Evolutionary conservation across 2,113 vertebrate species (phyloP), one percentile per base, ranked within the genome.

Genomic region (Megaceryle torquata): DNA sequence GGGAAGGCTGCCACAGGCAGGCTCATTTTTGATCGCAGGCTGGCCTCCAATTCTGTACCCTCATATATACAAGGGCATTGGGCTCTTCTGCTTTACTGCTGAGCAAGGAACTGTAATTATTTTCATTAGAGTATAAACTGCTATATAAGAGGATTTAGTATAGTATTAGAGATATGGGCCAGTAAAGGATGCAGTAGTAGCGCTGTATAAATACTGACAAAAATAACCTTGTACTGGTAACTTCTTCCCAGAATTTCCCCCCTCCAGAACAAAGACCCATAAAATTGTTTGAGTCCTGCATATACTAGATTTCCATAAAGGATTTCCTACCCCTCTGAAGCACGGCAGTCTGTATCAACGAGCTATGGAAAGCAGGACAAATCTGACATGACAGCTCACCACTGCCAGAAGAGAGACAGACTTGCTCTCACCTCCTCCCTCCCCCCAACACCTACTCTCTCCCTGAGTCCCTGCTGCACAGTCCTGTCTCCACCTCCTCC

Each of bases 401-500:
- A 86, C 89, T 96, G 95, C 89, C 94, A 96, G 59, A 84, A 93
- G 84, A 94, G 22, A 90, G 76, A 91, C 76, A 92, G 92, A 86
- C 86, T 71, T 64, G 83, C 91, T 96, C 70, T 92, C 96, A 87
- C 93, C 93, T 92, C 94, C 95, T 95, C 94, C 95, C 77, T 95
- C 83, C 88, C 69, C 77, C 41, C 86, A 96, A 80, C 95, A 89
- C 96, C 95, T 93, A 91, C 96, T 94, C 92, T 77, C 71, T 81
- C 67, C 78, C 86, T 59, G 31, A 89, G 48, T 96, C 93, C 80
- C 74, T 82, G 83, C 92, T 76, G 88, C 92, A 89, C 65, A 95
- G 80, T 31, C 83, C 89, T 96, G 92, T 93, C 83, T 87, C 94
- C 95, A 97, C 95, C 94, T 97, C 96, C 96, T 95, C 94, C 94